phyloP scores from a whole-genome alignment of 2,797 vertebrate species.

The Sebastolobus altivelis region DNA sequence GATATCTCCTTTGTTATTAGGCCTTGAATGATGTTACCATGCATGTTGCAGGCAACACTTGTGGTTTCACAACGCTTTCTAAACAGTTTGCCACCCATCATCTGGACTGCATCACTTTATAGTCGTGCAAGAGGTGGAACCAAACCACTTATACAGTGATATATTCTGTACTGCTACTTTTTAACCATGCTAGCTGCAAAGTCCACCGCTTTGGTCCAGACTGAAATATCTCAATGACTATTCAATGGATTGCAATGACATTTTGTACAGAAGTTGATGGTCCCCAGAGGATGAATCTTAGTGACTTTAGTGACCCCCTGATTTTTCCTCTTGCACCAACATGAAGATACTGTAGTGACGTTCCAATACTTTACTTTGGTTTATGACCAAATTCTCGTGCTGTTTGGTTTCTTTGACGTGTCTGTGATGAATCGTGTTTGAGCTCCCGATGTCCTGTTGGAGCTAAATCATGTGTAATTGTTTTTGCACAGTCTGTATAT shows the following conservation, averaged over 20 bases:
- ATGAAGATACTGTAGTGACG: neutral
- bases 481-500: constrained; percentile 27
- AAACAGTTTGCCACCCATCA: neutral
- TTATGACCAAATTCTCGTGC: neutral
- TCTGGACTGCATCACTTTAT: neutral
- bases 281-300: neutral
- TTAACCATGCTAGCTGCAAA: neutral
- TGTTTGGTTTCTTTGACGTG: neutral
- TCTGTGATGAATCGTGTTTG: neutral
- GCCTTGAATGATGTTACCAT: neutral
- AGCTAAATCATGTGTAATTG: neutral
- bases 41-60: constrained; percentile 3
- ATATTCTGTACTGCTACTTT: neutral
- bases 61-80: constrained; percentile 16
- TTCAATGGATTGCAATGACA: neutral
- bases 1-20: constrained; percentile 35
- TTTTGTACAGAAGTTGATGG: neutral
- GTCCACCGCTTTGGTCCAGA: neutral
- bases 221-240: neutral
- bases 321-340: neutral
- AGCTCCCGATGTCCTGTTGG: neutral
- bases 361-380: neutral
- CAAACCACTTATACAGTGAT: neutral
- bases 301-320: neutral
- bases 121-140: neutral